These are phyloP conservation scores for Malacoctenus gilli DNA, from an alignment of 2,797 vertebrate species.

Conservation along the genomic window DNA sequence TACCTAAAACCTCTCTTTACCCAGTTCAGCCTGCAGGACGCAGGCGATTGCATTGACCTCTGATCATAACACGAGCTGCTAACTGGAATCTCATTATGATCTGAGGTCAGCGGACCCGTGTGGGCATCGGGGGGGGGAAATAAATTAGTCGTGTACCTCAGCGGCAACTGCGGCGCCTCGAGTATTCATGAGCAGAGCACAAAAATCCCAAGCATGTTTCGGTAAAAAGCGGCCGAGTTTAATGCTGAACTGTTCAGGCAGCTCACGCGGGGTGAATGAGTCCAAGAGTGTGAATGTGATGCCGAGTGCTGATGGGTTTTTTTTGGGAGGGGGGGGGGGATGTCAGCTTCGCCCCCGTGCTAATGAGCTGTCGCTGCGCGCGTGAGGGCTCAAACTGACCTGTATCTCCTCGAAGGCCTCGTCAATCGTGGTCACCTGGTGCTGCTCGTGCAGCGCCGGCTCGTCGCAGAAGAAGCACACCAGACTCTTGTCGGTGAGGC, in stretches of 20 bases:
- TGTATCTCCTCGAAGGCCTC: slow-evolving; percentile 97
- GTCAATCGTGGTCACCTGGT: slow-evolving; percentile 95
- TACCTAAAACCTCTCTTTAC: slow-evolving; percentile 1
- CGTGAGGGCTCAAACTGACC: slow-evolving; percentile 73
- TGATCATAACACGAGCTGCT: slow-evolving; percentile 11
- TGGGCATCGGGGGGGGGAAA: slow-evolving; percentile 5
- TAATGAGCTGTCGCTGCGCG: slow-evolving; percentile 46
- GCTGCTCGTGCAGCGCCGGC: slow-evolving; percentile 93
- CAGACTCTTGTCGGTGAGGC: slow-evolving; percentile 92
- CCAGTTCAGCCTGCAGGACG: not conserved
- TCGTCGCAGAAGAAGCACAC: slow-evolving; percentile 99
- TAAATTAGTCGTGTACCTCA: slow-evolving; percentile 26
- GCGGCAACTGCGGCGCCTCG: slow-evolving; percentile 6
- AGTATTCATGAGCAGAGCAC: slow-evolving; percentile 32
- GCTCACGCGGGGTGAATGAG: slow-evolving; percentile 36
- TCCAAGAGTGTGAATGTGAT: slow-evolving; percentile 32
- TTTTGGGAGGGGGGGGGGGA: no score
- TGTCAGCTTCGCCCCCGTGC: slow-evolving; percentile 27
- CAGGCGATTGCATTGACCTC: slow-evolving; percentile 7
- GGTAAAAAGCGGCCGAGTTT: slow-evolving; percentile 27
- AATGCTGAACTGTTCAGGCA: slow-evolving; percentile 41
- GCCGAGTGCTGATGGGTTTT: slow-evolving; percentile 37
- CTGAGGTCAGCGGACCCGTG: slow-evolving; percentile 15
- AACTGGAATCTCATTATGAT: slow-evolving; percentile 16
- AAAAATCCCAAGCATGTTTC: slow-evolving; percentile 18